Evolutionary conservation across 2,888 invertebrate species (phyloP).

Genomic region (Holacanthella duospinosa): DNA sequence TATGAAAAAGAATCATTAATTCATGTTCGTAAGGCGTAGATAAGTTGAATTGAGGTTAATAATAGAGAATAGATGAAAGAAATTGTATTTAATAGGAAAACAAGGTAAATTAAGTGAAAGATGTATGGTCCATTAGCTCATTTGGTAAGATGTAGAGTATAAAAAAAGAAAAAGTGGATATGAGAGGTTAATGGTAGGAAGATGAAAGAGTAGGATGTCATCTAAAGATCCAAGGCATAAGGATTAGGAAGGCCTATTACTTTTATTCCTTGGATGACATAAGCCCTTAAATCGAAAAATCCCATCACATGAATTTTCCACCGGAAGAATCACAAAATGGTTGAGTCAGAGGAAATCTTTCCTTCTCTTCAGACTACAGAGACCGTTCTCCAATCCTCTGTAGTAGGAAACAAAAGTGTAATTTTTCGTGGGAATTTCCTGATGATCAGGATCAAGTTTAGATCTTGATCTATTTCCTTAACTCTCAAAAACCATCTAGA

Average conservation of each 20-base stretch:
- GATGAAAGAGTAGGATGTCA: too few species aligned
- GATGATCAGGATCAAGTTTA: slow-evolving; percentile 30
- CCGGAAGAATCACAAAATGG: too few species aligned
- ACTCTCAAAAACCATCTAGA: not conserved
- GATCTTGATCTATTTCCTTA: slow-evolving; percentile 3
- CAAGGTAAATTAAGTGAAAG: not conserved
- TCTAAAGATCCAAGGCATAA: too few species aligned
- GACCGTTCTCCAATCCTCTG: too few species aligned
- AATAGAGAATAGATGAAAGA: not conserved
- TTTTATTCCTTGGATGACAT: too few species aligned
- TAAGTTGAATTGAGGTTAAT: too few species aligned
- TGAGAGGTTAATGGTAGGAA: too few species aligned
- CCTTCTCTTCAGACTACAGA: too few species aligned
- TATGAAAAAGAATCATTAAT: too few species aligned
- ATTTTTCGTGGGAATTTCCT: slow-evolving; percentile 35
- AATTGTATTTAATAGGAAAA: not conserved
- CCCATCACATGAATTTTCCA: slow-evolving; percentile 25
- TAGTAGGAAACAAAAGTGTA: slow-evolving; percentile 26
- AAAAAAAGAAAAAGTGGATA: not conserved
- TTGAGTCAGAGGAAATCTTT: too few species aligned
- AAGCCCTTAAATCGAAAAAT: slow-evolving; percentile 27
- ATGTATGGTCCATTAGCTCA: not conserved
- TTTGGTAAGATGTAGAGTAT: not conserved
- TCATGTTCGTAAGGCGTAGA: too few species aligned
- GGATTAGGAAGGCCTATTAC: too few species aligned